These are phyloP conservation scores for Apantesis nais DNA, from an alignment of 2,888 invertebrate genomes.

Conservation along the genomic window DNA sequence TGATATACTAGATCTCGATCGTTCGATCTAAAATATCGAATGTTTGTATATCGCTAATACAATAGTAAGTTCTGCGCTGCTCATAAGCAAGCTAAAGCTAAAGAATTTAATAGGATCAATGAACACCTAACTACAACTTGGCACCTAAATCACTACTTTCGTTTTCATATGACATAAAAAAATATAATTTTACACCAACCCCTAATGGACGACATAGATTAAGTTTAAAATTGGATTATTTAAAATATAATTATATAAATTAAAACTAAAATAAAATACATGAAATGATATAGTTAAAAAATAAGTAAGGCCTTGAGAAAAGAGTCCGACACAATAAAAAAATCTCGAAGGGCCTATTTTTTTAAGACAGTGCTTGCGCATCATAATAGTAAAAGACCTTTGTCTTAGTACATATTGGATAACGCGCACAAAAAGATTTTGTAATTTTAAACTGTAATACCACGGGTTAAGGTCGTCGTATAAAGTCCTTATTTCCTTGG, in stretches of 20 bases:
- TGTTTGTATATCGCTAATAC: neutral
- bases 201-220: conserved; percentile 42
- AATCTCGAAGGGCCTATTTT: neutral
- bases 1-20: neutral
- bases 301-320: conserved; percentile 41
- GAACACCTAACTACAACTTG: conserved; percentile 39
- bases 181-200: conserved; percentile 21
- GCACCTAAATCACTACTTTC: conserved; percentile 45
- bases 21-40: neutral
- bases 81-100: neutral
- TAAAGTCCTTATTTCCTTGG: neutral
- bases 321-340: conserved; percentile 36
- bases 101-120: neutral
- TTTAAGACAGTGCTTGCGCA: neutral
- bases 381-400: neutral
- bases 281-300: conserved; percentile 18
- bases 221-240: conserved; percentile 38
- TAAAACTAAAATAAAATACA: conserved; percentile 22
- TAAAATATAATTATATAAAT: conserved; percentile 15
- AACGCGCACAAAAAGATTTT: neutral
- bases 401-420: neutral
- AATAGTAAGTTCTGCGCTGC: neutral
- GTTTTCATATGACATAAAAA: conserved; percentile 16
- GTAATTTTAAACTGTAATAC: neutral
- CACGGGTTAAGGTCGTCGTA: neutral